Evolutionary conservation across 1,140 invertebrate genomes (phyloP).

Genomic region (Ostrea denselamellosa): DNA sequence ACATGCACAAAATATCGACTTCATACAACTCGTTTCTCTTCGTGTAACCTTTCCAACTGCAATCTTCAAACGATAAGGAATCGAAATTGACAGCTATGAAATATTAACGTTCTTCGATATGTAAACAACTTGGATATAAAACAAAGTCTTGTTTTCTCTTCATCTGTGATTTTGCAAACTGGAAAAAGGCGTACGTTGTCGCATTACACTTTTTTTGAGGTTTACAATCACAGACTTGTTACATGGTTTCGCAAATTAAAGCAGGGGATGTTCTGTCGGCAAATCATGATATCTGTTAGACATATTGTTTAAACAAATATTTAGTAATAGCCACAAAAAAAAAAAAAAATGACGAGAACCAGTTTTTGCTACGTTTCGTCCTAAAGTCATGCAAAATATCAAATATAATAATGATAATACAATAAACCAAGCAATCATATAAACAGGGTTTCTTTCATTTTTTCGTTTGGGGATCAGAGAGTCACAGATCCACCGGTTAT

Average conservation of each 20-base stretch:
- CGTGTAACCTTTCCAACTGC: slow-evolving; percentile 14
- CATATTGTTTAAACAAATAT: not conserved
- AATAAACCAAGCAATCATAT: too few relatives aligned
- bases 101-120: not conserved
- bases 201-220: not conserved
- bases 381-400: not conserved
- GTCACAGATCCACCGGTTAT: too few relatives aligned
- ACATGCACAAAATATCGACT: not conserved
- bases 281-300: not conserved
- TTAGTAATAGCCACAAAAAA: slow-evolving; percentile 2
- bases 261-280: not conserved
- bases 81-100: not conserved
- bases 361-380: not conserved
- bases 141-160: not conserved
- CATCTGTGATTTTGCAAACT: not conserved
- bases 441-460: too few relatives aligned
- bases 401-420: not conserved
- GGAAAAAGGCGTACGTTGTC: not conserved
- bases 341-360: slow-evolving; percentile 6
- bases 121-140: slow-evolving; percentile 23
- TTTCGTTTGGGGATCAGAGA: too few relatives aligned
- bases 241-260: not conserved
- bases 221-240: not conserved
- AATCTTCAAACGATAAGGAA: not conserved
- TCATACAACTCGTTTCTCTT: not conserved